Evolutionary conservation across 2,888 invertebrate genomes (phyloP), one percentile per base, ranked within the genome.

Genomic region (Lithophane semibrunnea): DNA sequence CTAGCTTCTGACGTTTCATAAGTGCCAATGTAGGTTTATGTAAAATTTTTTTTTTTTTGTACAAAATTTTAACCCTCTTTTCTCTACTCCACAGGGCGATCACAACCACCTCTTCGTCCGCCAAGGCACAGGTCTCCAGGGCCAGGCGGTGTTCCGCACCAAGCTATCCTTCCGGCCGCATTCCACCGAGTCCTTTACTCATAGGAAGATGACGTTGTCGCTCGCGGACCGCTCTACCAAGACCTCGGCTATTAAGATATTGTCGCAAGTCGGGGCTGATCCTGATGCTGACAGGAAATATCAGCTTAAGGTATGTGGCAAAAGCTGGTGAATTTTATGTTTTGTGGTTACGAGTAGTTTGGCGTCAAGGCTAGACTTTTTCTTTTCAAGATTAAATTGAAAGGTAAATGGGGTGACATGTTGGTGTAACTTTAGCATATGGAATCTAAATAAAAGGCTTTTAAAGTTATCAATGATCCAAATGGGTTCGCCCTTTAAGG

Each of bases 171-270:
- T 99, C 98, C 97, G 99, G 64, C 99, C 99, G 0, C 99, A 99
- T 93, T 99, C 99, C 0, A 99, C 99, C 0, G 99, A 99, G 93
- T 99, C 99, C 42, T 99, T 99, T 95, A 99, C 99, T 0, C 99
- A 99, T 94, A 98, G 99, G 87, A 99, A 99, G 97, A 99, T 99
- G 98, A 99, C 99, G 0, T 97, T 99, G 95, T 99, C 99, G 0
- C 97, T 99, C 87, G 99, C 99, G 0, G 99, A 99, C 95, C 97
- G 99, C 73, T 98, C 99, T 64, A 98, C 98, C 71, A 99, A 99
- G 95, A 98, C 99, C 0, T 98, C 98, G 1, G 99, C 99, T 71
- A 99, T 99, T 91, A 99, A 99, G 96, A 99, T 99, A 75, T 96
- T 99, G 87, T 99, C 99, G 1, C 99, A 99, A 94, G 99, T 99